These are phyloP conservation scores for Pygoscelis antarcticus DNA, from an alignment of 2,113 vertebrate genomes.

Conservation along the genomic window DNA sequence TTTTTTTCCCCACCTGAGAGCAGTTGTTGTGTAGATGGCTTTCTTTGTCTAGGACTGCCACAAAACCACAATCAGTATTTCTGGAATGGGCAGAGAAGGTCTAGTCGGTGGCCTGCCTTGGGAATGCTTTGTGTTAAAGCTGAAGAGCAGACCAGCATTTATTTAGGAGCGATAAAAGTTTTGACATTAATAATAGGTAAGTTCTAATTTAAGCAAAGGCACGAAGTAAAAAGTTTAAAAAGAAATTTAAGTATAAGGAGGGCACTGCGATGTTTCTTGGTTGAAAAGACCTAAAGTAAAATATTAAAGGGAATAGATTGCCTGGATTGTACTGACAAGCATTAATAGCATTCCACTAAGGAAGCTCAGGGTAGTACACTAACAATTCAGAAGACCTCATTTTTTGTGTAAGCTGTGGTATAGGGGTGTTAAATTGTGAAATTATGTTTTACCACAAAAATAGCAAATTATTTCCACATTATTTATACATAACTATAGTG, in stretches of 20 bases:
- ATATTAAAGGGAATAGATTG: not conserved
- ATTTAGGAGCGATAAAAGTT: not conserved
- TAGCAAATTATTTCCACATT: conserved; percentile 38
- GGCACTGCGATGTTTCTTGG: not conserved
- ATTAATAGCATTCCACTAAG: not conserved
- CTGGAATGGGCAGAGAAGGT: conserved; percentile 8
- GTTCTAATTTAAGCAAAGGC: not conserved
- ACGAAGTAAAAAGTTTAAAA: not conserved
- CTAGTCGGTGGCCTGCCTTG: not conserved
- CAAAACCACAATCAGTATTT: conserved; percentile 31
- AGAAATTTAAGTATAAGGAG: not conserved
- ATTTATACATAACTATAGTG: conserved; percentile 15
- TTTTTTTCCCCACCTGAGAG: not conserved
- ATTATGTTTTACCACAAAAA: conserved; percentile 49
- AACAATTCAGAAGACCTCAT: not conserved
- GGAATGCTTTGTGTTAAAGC: not conserved
- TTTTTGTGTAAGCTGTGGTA: conserved; percentile 36
- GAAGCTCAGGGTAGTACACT: not conserved
- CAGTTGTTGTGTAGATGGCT: not conserved
- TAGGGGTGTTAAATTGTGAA: conserved; percentile 25
- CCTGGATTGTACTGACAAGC: not conserved
- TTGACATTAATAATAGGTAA: not conserved
- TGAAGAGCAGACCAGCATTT: not conserved
- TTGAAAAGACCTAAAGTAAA: not conserved
- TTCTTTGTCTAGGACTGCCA: conserved; percentile 22